Percentiles rank a stretch among this genome's conserved stretches.
Evolutionary conservation across 2,113 vertebrate genomes (phyloP).

Genomic region (Cebus imitator): DNA sequence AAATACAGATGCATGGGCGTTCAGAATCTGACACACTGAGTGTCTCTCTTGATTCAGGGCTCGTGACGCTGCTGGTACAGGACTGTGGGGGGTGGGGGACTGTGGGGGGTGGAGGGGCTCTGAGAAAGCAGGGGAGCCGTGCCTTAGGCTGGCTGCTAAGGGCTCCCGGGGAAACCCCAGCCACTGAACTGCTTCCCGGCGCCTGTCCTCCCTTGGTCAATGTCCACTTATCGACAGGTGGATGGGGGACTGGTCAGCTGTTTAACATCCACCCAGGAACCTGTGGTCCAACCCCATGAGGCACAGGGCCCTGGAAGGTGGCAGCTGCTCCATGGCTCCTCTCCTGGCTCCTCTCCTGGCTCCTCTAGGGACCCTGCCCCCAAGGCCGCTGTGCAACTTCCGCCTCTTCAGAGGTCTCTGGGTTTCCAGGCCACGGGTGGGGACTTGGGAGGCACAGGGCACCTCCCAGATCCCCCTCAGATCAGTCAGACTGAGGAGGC

Average conservation of each 20-base stretch:
- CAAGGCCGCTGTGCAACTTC: neutral
- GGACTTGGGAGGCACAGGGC: neutral
- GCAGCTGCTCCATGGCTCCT: neutral
- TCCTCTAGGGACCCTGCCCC: neutral
- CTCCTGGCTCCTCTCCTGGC: accelerated
- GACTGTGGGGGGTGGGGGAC: accelerated
- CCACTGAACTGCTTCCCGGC: accelerated
- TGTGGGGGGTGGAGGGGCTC: neutral
- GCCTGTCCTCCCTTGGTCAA: neutral
- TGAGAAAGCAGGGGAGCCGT: accelerated
- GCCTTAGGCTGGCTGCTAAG: accelerated
- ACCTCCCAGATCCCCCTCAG: neutral
- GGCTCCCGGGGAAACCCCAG: neutral
- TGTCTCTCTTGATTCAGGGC: too few relatives aligned
- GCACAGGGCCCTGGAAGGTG: accelerated
- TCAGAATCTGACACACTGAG: neutral
- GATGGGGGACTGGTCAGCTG: accelerated
- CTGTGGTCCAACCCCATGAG: accelerated
- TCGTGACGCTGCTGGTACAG: accelerated
- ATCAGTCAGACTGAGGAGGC: neutral
- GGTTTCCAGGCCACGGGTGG: neutral
- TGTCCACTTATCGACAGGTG: accelerated
- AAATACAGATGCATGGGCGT: accelerated
- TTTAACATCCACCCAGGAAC: accelerated
- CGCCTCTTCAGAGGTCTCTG: neutral